Evolutionary conservation across 2,797 vertebrate genomes (phyloP).

Genomic region (Carduelis carduelis): DNA sequence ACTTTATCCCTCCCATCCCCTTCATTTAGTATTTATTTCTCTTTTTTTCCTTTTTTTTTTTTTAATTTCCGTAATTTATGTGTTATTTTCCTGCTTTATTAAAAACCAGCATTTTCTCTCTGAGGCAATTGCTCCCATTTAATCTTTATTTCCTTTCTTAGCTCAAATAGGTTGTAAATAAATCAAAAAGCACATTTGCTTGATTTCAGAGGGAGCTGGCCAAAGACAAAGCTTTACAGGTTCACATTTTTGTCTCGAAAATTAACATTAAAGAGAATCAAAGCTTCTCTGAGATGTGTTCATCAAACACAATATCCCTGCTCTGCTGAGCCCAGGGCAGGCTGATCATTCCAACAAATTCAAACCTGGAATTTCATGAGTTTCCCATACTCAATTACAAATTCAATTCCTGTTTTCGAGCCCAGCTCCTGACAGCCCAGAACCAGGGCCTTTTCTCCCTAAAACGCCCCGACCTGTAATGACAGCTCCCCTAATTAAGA

Average conservation of each 20-base stretch:
- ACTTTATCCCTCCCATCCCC: background rate
- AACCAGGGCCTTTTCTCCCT: background rate
- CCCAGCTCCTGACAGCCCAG: background rate
- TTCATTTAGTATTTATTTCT: background rate
- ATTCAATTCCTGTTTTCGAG: background rate
- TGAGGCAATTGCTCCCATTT: background rate
- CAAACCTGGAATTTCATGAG: background rate
- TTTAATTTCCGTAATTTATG: background rate
- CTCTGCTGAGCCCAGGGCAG: background rate
- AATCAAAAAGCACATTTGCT: background rate
- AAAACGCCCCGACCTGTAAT: background rate
- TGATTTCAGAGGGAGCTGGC: background rate
- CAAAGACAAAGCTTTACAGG: background rate
- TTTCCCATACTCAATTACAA: background rate
- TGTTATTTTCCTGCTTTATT: background rate
- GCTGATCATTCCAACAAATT: background rate
- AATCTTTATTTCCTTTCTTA: background rate
- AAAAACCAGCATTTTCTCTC: background rate
- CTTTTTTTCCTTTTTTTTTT: too few species aligned
- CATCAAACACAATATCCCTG: background rate
- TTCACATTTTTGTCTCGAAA: background rate
- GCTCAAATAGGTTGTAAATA: background rate
- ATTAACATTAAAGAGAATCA: background rate
- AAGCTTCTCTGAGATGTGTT: accelerated
- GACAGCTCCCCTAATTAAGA: background rate